Conservation (phyloP, 2,888 invertebrate genomes). For the Melieria picta region DNA sequence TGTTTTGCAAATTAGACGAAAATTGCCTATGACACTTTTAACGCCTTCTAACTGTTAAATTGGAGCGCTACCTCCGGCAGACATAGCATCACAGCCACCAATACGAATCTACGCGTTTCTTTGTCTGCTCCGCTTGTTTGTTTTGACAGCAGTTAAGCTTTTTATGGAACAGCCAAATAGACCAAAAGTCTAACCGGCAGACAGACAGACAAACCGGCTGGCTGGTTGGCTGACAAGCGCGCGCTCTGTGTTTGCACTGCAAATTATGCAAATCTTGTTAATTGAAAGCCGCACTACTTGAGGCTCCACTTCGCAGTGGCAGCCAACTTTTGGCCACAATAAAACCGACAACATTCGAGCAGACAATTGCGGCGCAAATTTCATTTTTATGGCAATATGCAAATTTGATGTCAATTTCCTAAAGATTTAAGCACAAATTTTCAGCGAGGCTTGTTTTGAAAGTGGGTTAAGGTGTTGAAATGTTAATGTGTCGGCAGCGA, state of each 20-base stretch:
- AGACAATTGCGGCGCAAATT: no score
- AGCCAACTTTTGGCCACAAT: neutral
- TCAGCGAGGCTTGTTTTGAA: no score
- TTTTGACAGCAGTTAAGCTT: neutral
- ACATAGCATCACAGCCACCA: no score
- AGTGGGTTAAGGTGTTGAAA: no score
- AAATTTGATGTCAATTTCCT: no score
- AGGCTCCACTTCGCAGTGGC: neutral
- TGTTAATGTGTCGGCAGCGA: no score
- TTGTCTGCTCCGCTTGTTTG: neutral
- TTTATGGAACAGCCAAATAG: neutral
- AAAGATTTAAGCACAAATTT: no score
- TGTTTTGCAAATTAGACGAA: slow-evolving; percentile 17
- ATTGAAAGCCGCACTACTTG: neutral
- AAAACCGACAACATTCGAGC: no score
- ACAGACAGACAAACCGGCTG: neutral
- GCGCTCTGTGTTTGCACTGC: neutral
- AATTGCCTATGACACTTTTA: neutral
- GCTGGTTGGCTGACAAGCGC: no score
- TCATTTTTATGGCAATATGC: no score
- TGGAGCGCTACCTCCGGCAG: no score
- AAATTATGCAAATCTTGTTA: slow-evolving; percentile 3
- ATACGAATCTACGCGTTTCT: no score
- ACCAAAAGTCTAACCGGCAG: neutral
- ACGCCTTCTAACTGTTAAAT: slow-evolving; percentile 1